These are phyloP conservation scores for Drosophila suzukii DNA, from an alignment of 1,140 invertebrate species.

Conservation along the genomic window DNA sequence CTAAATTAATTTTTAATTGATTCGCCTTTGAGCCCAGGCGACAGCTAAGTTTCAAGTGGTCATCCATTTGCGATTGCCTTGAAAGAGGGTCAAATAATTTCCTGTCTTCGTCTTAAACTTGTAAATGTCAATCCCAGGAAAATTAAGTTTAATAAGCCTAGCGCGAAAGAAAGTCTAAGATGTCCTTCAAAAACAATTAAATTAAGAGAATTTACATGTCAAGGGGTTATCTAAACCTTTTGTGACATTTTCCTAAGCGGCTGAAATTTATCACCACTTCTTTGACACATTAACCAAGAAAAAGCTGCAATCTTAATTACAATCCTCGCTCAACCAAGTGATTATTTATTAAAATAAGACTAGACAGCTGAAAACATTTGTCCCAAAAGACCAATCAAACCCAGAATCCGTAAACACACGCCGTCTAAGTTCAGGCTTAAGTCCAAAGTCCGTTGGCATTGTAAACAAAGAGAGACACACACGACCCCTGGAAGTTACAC, in stretches of 20 bases:
- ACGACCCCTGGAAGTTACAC: slow-evolving; percentile 34
- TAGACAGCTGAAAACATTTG: slow-evolving; percentile 23
- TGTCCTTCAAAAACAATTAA: neutral
- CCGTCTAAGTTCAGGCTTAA: slow-evolving; percentile 36
- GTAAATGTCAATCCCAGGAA: slow-evolving; percentile 2
- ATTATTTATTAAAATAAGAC: slow-evolving; percentile 37
- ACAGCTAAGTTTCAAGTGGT: neutral
- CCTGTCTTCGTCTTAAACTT: neutral
- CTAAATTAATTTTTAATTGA: slow-evolving; percentile 41
- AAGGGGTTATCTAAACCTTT: neutral
- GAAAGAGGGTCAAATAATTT: neutral
- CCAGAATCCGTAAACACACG: slow-evolving; percentile 13
- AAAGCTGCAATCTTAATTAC: slow-evolving; percentile 23
- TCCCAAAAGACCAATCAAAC: slow-evolving; percentile 43
- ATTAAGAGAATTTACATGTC: neutral
- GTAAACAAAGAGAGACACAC: slow-evolving; percentile 34
- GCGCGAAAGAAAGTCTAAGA: neutral
- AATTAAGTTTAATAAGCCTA: neutral
- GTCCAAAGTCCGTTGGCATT: slow-evolving; percentile 51
- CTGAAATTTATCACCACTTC: neutral
- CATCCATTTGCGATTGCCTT: neutral
- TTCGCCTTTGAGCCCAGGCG: neutral
- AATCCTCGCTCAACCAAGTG: slow-evolving; percentile 13
- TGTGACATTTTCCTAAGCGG: slow-evolving; percentile 5
- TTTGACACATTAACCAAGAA: slow-evolving; percentile 1